phyloP scores from a whole-genome alignment of 2,113 vertebrate genomes.

The Cephalopholis sonnerati region DNA sequence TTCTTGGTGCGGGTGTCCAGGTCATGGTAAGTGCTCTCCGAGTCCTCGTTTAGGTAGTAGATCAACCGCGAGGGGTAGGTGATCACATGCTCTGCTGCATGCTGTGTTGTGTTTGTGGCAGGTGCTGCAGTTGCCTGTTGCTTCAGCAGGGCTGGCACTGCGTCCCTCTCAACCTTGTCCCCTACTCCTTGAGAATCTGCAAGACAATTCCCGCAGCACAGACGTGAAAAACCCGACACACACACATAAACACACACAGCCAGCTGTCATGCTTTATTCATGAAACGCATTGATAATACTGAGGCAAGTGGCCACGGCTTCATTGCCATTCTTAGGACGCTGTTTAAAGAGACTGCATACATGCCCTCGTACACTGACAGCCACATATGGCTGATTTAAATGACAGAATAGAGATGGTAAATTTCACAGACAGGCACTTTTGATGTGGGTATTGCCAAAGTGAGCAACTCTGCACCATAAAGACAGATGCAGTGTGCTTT shows the following conservation, averaged over 20 bases:
- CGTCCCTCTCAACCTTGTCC: constrained; percentile 81
- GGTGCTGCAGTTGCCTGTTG: constrained; percentile 87
- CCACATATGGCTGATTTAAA: constrained; percentile 11
- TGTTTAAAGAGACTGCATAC: constrained; percentile 2
- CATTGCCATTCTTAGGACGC: constrained; percentile 32
- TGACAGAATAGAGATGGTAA: constrained; percentile 4
- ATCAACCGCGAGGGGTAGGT: constrained; percentile 94
- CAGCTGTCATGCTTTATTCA: constrained; percentile 57
- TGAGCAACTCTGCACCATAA: constrained; percentile 55
- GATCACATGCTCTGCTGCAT: constrained; percentile 88
- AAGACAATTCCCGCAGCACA: constrained; percentile 57
- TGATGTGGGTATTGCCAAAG: constrained; percentile 22
- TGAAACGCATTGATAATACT: constrained; percentile 50
- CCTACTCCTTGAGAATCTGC: constrained; percentile 78
- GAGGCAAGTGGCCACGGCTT: constrained; percentile 31
- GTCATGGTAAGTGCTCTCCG: constrained; percentile 94
- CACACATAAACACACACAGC: constrained; percentile 5
- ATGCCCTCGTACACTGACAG: not conserved
- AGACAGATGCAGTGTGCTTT: constrained; percentile 41
- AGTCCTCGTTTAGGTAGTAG: constrained; percentile 96
- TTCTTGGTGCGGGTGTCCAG: constrained; percentile 92
- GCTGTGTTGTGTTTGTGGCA: constrained; percentile 84
- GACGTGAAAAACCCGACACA: constrained; percentile 49
- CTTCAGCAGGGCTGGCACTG: constrained; percentile 78
- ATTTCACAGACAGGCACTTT: constrained; percentile 35